Percentiles rank a stretch among this genome's conserved stretches.
These are phyloP conservation scores for Tetrao urogallus DNA, from an alignment of 2,113 vertebrate genomes.

Conservation along the genomic window DNA sequence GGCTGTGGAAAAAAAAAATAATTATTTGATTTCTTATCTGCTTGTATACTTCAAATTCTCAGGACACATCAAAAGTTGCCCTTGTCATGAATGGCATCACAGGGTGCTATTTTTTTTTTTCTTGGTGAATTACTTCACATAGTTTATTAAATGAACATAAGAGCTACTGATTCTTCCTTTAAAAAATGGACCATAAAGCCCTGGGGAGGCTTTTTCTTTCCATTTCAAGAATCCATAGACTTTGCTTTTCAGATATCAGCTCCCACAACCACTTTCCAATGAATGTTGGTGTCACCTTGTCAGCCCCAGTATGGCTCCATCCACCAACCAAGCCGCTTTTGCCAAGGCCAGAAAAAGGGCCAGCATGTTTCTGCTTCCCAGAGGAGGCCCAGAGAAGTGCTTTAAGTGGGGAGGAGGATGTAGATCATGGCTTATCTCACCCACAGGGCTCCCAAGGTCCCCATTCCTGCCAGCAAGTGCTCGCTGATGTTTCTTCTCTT, in stretches of 20 bases:
- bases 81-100: neutral
- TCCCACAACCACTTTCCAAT: neutral
- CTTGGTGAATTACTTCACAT: neutral
- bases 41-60: neutral
- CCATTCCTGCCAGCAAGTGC: too few species aligned
- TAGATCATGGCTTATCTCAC: neutral
- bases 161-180: neutral
- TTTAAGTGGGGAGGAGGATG: rapidly evolving
- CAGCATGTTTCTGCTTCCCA: neutral
- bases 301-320: rapidly evolving
- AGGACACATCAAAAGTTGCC: neutral
- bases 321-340: neutral
- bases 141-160: neutral
- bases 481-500: neutral
- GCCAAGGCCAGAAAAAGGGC: neutral
- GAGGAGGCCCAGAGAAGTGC: rapidly evolving
- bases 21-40: neutral
- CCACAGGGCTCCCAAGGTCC: neutral
- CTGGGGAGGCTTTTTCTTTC: neutral
- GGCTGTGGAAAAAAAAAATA: neutral
- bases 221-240: neutral
- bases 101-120: rapidly evolving
- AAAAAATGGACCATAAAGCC: neutral
- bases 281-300: neutral
- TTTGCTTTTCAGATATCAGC: neutral